phyloP scores from a whole-genome alignment of 2,113 vertebrate genomes.

The Chinchilla lanigera region DNA sequence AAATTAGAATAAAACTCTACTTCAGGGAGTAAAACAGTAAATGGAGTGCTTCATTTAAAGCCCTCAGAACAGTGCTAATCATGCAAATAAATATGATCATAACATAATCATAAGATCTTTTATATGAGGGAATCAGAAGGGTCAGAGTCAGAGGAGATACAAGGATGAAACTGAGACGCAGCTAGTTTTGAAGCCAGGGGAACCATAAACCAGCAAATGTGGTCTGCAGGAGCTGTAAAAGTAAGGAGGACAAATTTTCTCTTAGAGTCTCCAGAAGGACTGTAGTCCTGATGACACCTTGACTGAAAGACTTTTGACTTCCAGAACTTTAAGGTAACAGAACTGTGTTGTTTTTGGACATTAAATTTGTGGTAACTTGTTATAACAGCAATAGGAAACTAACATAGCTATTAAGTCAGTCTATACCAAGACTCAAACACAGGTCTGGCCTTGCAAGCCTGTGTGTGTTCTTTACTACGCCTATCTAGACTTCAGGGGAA shows the following conservation, averaged over 20 bases:
- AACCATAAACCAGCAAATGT: too few species aligned
- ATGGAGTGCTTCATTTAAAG: neutral
- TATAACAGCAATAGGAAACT: neutral
- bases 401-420: neutral
- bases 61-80: neutral
- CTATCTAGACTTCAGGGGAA: neutral
- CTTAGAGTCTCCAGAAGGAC: neutral
- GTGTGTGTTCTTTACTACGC: neutral
- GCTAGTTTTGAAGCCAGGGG: neutral
- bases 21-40: neutral
- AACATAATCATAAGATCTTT: neutral
- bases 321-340: neutral
- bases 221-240: neutral
- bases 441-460: neutral
- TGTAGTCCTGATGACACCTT: neutral
- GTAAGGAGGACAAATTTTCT: neutral
- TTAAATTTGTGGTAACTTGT: neutral
- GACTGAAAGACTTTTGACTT: neutral
- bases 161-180: neutral
- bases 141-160: neutral
- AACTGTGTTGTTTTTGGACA: neutral
- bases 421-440: neutral
- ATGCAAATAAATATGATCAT: neutral
- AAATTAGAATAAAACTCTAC: neutral
- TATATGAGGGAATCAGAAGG: neutral